A percentile compares a stretch with the other conserved stretches of the same genome.
phyloP scores from a whole-genome alignment of 2,113 vertebrate genomes.

The Myotis brandtii region DNA sequence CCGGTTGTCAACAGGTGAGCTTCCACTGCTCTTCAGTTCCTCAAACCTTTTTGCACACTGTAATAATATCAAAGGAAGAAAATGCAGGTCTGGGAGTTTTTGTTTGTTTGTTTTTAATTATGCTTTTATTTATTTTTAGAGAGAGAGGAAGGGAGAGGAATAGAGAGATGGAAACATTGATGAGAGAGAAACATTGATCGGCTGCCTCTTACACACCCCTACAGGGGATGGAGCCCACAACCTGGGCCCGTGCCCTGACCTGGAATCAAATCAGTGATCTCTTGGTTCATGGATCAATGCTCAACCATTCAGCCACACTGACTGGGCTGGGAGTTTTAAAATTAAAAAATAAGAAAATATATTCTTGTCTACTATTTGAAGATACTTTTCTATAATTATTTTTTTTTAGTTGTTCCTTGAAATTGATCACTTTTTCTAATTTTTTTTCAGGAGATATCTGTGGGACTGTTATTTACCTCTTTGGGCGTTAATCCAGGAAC shows the following conservation, averaged over 20 bases:
- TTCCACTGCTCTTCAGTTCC: constrained; percentile 93
- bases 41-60: constrained; percentile 97
- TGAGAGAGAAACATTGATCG: too few relatives aligned
- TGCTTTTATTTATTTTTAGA: too few relatives aligned
- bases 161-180: too few relatives aligned
- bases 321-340: not conserved
- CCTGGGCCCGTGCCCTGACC: too few relatives aligned
- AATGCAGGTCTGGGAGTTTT: not conserved
- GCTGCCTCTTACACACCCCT: too few relatives aligned
- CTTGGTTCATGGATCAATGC: too few relatives aligned
- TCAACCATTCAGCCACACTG: too few relatives aligned
- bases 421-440: not conserved
- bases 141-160: too few relatives aligned
- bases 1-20: constrained; percentile 93
- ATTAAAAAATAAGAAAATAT: constrained; percentile 5
- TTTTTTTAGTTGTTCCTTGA: not conserved
- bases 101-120: not conserved
- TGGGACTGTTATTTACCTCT: constrained; percentile 88
- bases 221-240: too few relatives aligned
- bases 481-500: constrained; percentile 96
- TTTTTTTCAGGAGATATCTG: not conserved
- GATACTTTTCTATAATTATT: not conserved
- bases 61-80: constrained; percentile 76
- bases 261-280: too few relatives aligned
- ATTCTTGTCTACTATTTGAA: constrained; percentile 34